These are phyloP conservation scores for Ctenopoma kingsleyae DNA, from an alignment of 2,797 vertebrate species.

Conservation along the genomic window DNA sequence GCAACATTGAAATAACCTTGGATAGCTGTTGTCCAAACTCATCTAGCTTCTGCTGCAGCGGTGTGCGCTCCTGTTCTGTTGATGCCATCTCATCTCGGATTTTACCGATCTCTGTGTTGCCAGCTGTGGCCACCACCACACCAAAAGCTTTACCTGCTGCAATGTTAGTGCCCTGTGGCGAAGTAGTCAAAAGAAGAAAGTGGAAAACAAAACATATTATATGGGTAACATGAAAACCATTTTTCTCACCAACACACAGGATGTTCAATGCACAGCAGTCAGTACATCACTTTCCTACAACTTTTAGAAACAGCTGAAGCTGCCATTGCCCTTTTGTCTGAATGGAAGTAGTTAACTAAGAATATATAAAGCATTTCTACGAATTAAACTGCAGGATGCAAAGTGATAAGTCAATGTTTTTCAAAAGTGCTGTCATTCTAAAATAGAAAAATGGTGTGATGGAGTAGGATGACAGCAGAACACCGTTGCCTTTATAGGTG, in stretches of 20 bases:
- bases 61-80: conserved; percentile 96
- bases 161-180: conserved; percentile 94
- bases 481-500: neutral
- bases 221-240: conserved; percentile 24
- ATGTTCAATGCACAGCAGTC: conserved; percentile 2
- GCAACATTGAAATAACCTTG: conserved; percentile 75
- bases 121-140: conserved; percentile 94
- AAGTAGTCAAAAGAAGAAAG: neutral
- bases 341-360: neutral
- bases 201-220: neutral
- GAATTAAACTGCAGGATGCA: neutral
- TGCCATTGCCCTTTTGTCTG: neutral
- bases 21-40: conserved; percentile 98
- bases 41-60: conserved; percentile 97
- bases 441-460: conserved; percentile 5
- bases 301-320: neutral
- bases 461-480: neutral
- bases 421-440: neutral
- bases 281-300: neutral
- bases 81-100: conserved; percentile 98
- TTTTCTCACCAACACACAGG: neutral
- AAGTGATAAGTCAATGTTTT: neutral
- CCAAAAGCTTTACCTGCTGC: conserved; percentile 97
- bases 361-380: neutral
- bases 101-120: conserved; percentile 97